Percentiles rank a stretch among this genome's conserved stretches.
These are phyloP conservation scores for Pogonocherus hispidulus DNA, from an alignment of 2,888 invertebrate genomes.

Conservation along the genomic window DNA sequence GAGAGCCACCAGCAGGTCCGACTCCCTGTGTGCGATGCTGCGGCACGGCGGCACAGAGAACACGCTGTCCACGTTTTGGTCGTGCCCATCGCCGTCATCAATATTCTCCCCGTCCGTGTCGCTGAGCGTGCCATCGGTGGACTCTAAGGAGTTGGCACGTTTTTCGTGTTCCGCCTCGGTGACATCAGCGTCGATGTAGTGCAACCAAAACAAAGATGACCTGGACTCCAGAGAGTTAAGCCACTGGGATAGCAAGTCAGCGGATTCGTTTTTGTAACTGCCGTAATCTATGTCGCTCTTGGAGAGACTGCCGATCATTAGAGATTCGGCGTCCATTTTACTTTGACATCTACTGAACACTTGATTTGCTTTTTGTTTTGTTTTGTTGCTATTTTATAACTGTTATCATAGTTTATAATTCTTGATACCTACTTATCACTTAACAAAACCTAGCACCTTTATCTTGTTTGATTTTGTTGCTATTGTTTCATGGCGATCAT, in stretches of 20 bases:
- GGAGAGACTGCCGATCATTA: slow-evolving; percentile 51
- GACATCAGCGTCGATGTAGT: slow-evolving; percentile 59
- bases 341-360: neutral
- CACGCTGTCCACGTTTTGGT: slow-evolving; percentile 47
- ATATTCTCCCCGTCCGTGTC: slow-evolving; percentile 49
- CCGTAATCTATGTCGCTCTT: slow-evolving; percentile 50
- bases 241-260: slow-evolving; percentile 62
- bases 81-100: slow-evolving; percentile 50
- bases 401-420: no score
- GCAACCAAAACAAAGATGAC: slow-evolving; percentile 65
- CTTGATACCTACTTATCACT: neutral
- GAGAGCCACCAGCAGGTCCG: slow-evolving; percentile 66
- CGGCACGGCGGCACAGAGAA: slow-evolving; percentile 59
- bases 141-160: slow-evolving; percentile 58
- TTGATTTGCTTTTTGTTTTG: no score
- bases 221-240: slow-evolving; percentile 64
- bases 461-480: neutral
- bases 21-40: slow-evolving; percentile 68
- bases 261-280: slow-evolving; percentile 43
- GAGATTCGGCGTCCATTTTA: slow-evolving; percentile 54
- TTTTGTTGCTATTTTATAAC: no score
- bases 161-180: slow-evolving; percentile 49
- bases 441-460: no score
- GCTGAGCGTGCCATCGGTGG: slow-evolving; percentile 56
- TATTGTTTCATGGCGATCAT: neutral